Evolutionary conservation across 2,888 invertebrate species (phyloP), one percentile per base, ranked within the genome.

Genomic region (Erpobdella octoculata): DNA sequence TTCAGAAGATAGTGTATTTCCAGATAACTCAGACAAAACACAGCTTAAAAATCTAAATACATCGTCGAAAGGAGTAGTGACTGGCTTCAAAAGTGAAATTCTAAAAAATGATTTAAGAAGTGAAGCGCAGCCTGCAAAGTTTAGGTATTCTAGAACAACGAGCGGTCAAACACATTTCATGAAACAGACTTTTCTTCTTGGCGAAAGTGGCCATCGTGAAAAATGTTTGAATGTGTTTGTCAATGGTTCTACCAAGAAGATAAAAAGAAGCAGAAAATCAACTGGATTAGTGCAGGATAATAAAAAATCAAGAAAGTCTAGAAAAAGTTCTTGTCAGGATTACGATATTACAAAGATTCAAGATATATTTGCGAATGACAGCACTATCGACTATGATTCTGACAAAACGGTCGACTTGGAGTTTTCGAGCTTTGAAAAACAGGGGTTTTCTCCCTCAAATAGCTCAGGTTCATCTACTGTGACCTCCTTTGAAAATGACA

Each of bases 341-440:
- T 53, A 53, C 28, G 53, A 53, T 28, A 53, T 53, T 21, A 25
- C 53, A 25, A 28, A 21, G 28, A 53, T 53, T 53, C 21, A 53
- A 28, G 53, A 28, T 53, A 53, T 53, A 18, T 53, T 53, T 53
- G 53, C 53, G 4, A 53, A 53, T 12, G 53, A 53, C 28, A 53
- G 53, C 28, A 62, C 35, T 62, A 35, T 62, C 33, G 35, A 62
- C n/a, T 62, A 62, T 35, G 62, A 62, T 62, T 62, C 62, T 2
- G 62, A 62, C 25, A 35, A 62, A 33, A 62, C 62, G 33, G 62
- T 62, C 9, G 62, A 62, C 31, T 35, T 62, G 31, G 31, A 62
- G 21, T 53, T 53, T 53, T 53, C 9, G 18, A 46, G 3, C 12
- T 53, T 28, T 12, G 53, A 53, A n/a, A 53, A 53, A n/a, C n/a